phyloP scores from a whole-genome alignment of 1,140 invertebrate genomes.

The Dendroctonus valens region DNA sequence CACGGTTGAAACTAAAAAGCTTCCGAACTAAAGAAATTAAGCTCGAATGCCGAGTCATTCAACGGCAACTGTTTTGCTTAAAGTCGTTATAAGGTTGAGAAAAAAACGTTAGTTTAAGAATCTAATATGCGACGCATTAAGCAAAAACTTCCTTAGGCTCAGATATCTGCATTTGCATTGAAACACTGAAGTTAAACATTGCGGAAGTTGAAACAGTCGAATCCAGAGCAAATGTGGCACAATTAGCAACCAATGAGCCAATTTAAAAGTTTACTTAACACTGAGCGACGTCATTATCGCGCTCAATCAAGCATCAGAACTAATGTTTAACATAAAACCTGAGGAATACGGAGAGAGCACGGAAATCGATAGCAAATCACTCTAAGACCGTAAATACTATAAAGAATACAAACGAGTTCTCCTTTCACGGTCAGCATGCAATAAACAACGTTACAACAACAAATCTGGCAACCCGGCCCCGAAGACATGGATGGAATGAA shows the following conservation, averaged over 20 bases:
- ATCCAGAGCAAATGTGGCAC: too few species aligned
- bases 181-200: too few species aligned
- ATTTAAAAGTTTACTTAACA: too few species aligned
- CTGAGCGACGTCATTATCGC: too few species aligned
- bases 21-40: conserved; percentile 5
- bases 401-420: conserved; percentile 7
- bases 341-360: too few species aligned
- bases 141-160: not conserved
- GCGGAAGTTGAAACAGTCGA: too few species aligned
- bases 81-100: not conserved
- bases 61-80: not conserved
- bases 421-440: conserved; percentile 12
- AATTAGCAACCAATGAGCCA: too few species aligned
- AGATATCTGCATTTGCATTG: too few species aligned
- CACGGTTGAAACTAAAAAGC: conserved; percentile 9
- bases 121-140: not conserved
- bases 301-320: too few species aligned
- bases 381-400: not conserved
- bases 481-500: conserved; percentile 23
- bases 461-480: conserved; percentile 15
- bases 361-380: too few species aligned
- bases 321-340: too few species aligned
- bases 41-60: not conserved
- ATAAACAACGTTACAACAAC: conserved; percentile 10
- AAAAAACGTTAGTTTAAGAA: not conserved